Conservation (phyloP, 2,888 invertebrate species). For the Teinopalpus imperialis region DNA sequence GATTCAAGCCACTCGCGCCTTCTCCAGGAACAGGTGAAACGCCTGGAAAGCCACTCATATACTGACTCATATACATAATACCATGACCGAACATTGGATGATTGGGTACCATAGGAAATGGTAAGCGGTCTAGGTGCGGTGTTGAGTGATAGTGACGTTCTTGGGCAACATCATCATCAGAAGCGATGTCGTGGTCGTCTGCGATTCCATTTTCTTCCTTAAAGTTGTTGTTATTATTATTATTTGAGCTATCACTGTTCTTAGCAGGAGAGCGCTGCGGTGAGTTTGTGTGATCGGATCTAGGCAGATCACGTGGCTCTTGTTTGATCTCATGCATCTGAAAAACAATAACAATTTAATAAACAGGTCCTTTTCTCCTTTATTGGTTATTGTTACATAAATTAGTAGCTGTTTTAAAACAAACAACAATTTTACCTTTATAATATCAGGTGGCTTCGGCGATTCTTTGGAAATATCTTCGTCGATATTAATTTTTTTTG, state of each 20-base stretch:
- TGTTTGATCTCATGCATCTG: slow-evolving; percentile 80
- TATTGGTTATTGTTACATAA: neutral
- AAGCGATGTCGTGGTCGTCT: slow-evolving; percentile 77
- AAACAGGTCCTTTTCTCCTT: neutral
- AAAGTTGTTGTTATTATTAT: slow-evolving; percentile 72
- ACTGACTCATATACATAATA: slow-evolving; percentile 96
- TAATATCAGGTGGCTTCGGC: slow-evolving; percentile 77
- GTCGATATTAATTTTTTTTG: slow-evolving; percentile 76
- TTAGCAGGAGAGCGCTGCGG: slow-evolving; percentile 79
- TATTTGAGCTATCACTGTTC: slow-evolving; percentile 78
- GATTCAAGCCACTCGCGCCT: slow-evolving; percentile 83
- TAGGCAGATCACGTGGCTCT: slow-evolving; percentile 75
- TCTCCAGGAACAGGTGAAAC: slow-evolving; percentile 79
- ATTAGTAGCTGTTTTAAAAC: too few relatives aligned
- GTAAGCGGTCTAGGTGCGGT: slow-evolving; percentile 76
- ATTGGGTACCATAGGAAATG: slow-evolving; percentile 92
- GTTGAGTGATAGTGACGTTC: slow-evolving; percentile 67
- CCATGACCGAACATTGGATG: slow-evolving; percentile 93
- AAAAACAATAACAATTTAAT: slow-evolving; percentile 32
- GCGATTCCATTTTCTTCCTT: slow-evolving; percentile 74
- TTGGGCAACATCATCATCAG: slow-evolving; percentile 71
- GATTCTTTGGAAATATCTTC: slow-evolving; percentile 76
- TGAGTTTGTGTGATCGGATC: slow-evolving; percentile 61
- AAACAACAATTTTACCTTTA: slow-evolving; percentile 55
- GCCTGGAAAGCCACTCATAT: slow-evolving; percentile 84